phyloP scores from a whole-genome alignment of 2,888 invertebrate genomes.

The Pyrocoelia pectoralis region DNA sequence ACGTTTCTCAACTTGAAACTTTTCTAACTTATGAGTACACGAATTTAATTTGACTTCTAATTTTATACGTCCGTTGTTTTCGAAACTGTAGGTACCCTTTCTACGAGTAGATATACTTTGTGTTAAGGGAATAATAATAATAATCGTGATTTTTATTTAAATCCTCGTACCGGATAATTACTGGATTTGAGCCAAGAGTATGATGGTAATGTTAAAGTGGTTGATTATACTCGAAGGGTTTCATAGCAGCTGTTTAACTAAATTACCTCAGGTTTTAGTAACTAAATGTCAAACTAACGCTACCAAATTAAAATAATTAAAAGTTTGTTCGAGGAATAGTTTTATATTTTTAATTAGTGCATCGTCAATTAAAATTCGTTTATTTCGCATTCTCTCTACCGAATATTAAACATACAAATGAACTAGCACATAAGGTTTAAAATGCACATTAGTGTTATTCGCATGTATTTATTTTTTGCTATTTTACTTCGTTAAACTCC shows the following conservation, averaged over 20 bases:
- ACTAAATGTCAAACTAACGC: slow-evolving; percentile 12
- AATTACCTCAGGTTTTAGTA: slow-evolving; percentile 17
- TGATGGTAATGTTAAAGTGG: slow-evolving; percentile 25
- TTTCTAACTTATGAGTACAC: slow-evolving; percentile 19
- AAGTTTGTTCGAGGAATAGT: background rate
- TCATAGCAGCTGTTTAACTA: slow-evolving; percentile 23
- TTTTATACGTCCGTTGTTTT: background rate
- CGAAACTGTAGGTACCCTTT: background rate
- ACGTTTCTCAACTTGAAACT: slow-evolving; percentile 19
- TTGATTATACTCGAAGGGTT: slow-evolving; percentile 23
- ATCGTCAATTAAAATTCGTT: too few species aligned
- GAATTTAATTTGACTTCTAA: slow-evolving; percentile 12
- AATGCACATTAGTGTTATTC: too few species aligned
- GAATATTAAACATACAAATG: background rate
- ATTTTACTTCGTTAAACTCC: too few species aligned
- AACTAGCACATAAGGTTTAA: too few species aligned
- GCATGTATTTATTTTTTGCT: too few species aligned
- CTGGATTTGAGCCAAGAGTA: slow-evolving; percentile 16
- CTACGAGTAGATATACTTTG: background rate
- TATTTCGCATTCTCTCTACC: background rate
- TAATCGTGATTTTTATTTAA: slow-evolving; percentile 20
- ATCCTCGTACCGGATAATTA: slow-evolving; percentile 19
- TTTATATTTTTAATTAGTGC: background rate
- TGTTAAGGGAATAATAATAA: background rate
- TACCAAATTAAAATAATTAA: slow-evolving; percentile 6